These are phyloP conservation scores for Mormyrus hasselquistii DNA, from an alignment of 2,797 vertebrate genomes.

Conservation along the genomic window DNA sequence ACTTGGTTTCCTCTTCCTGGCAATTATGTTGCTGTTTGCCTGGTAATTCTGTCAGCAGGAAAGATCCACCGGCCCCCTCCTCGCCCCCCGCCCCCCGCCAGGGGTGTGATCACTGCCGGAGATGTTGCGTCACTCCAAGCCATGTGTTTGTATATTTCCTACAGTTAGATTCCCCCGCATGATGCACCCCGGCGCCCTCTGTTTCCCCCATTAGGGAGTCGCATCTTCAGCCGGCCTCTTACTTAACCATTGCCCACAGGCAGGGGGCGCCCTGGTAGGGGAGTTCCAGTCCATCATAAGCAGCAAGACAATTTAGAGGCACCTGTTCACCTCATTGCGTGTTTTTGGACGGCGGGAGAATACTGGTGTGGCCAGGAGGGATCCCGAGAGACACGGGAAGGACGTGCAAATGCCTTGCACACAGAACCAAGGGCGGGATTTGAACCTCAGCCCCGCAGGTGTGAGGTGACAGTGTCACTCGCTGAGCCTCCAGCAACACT, in stretches of 20 bases:
- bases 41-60: conserved; percentile 38
- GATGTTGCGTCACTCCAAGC: background rate
- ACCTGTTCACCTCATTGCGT: background rate
- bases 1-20: background rate
- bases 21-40: conserved; percentile 44
- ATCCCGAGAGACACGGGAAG: background rate
- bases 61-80: background rate
- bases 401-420: background rate
- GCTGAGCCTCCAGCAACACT: background rate
- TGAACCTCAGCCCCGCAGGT: background rate
- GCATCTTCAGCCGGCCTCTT: background rate
- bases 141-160: background rate
- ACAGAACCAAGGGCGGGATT: background rate
- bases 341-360: background rate
- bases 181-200: background rate
- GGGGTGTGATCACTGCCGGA: background rate
- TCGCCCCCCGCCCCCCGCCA: no score
- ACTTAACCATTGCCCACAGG: background rate
- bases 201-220: background rate
- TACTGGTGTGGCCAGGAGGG: background rate
- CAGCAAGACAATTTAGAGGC: background rate
- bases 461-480: background rate
- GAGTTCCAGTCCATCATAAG: background rate
- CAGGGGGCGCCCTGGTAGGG: background rate
- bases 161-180: background rate